Conservation (phyloP, 2,888 invertebrate genomes). For the Epinotia demarniana region DNA sequence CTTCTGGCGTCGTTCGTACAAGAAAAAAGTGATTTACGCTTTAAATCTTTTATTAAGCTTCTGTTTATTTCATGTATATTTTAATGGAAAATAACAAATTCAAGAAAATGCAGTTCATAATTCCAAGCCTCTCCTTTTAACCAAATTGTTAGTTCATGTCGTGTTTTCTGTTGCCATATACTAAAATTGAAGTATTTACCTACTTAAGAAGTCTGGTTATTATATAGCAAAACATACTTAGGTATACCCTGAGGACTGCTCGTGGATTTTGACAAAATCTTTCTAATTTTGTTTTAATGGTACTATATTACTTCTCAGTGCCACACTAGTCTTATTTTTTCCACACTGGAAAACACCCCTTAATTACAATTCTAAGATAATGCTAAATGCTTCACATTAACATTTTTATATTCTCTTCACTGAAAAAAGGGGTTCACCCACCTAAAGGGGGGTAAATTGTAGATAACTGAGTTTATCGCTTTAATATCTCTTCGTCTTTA, state of each 20-base stretch:
- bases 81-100: not conserved
- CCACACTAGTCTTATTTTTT: constrained; percentile 7
- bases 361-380: constrained; percentile 42
- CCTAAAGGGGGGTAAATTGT: constrained; percentile 61
- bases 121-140: not conserved
- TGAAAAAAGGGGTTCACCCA: constrained; percentile 68
- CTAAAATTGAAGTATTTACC: not conserved
- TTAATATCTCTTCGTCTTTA: constrained; percentile 82
- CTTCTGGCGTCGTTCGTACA: constrained; percentile 18
- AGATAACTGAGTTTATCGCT: constrained; percentile 82
- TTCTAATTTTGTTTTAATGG: not conserved
- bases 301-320: not conserved
- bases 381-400: constrained; percentile 59
- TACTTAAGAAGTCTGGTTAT: not conserved
- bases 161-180: not conserved
- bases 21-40: not conserved
- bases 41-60: not conserved
- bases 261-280: not conserved
- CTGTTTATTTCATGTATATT: not conserved
- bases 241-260: not conserved
- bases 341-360: constrained; percentile 6
- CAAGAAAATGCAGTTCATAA: not conserved
- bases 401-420: constrained; percentile 69
- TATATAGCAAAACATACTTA: not conserved
- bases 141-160: not conserved